A percentile compares a stretch with the other conserved stretches of the same genome.
Conservation (phyloP, 2,888 invertebrate species). For the Drosophila multiciliata region DNA sequence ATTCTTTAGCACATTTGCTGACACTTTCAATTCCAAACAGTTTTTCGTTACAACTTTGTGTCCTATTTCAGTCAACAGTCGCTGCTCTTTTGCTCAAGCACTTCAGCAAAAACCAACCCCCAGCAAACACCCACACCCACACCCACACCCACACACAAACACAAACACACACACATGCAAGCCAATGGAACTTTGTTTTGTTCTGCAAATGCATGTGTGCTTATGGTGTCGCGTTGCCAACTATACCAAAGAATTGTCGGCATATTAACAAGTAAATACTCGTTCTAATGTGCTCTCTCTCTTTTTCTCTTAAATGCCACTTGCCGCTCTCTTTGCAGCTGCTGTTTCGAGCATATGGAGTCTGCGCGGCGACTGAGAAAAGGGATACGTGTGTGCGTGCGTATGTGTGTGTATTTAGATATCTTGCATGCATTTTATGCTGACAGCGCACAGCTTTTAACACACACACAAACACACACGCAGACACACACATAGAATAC, state of each 20-base stretch:
- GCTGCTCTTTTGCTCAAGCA: conserved; percentile 30
- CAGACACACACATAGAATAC: conserved; percentile 4
- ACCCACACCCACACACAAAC: conserved; percentile 2
- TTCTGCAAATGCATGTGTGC: not conserved
- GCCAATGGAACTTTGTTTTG: not conserved
- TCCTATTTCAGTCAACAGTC: conserved; percentile 40
- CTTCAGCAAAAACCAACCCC: conserved; percentile 44
- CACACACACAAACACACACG: conserved; percentile 24
- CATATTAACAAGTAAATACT: not conserved
- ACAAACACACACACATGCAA: not conserved
- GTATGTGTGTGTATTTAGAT: conserved; percentile 27
- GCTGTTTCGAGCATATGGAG: conserved; percentile 27
- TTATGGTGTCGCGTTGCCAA: conserved; percentile 48
- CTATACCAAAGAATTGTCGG: conserved; percentile 3
- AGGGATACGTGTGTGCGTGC: not conserved
- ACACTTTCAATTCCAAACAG: conserved; percentile 50
- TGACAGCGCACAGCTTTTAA: conserved; percentile 60
- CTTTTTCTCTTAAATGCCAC: conserved; percentile 18
- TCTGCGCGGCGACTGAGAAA: conserved; percentile 54
- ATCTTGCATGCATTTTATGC: conserved; percentile 34
- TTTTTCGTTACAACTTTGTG: conserved; percentile 22
- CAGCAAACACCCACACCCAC: conserved; percentile 7
- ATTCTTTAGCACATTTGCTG: conserved; percentile 54
- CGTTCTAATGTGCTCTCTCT: conserved; percentile 15
- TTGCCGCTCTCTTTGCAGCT: conserved; percentile 7